A percentile compares a stretch with the other conserved stretches of the same genome.
phyloP scores from a whole-genome alignment of 2,888 invertebrate genomes.

The Ferrisia virgata region DNA sequence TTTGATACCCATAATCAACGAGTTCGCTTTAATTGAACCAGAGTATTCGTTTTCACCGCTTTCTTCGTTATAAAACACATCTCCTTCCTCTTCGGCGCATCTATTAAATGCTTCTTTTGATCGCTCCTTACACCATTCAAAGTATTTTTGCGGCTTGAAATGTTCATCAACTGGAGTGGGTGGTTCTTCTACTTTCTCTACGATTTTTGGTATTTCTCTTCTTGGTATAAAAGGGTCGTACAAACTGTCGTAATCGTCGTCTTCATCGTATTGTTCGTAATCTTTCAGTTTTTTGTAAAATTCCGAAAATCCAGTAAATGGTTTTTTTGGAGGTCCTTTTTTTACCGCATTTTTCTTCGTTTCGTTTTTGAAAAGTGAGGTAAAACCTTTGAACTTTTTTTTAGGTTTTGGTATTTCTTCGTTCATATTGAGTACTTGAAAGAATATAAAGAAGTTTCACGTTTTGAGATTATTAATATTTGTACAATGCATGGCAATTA shows the following conservation, averaged over 20 bases:
- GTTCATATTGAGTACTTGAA: not conserved
- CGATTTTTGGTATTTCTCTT: not conserved
- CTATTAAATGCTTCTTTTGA: not conserved
- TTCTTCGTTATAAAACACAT: not conserved
- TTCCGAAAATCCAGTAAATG: not conserved
- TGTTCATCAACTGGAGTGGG: not conserved
- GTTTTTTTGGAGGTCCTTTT: not conserved
- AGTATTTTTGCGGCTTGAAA: not conserved
- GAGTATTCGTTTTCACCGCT: not conserved
- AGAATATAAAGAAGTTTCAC: not conserved
- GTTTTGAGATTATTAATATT: not conserved
- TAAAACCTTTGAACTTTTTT: slow-evolving; percentile 6
- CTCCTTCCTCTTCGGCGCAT: not conserved
- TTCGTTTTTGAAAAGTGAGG: not conserved
- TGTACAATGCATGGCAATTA: not conserved
- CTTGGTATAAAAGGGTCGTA: not conserved
- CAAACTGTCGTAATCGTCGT: not conserved
- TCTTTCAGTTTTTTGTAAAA: slow-evolving; percentile 16
- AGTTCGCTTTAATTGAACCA: not conserved
- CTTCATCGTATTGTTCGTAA: not conserved
- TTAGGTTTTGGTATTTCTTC: not conserved
- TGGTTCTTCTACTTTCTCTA: not conserved
- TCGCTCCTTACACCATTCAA: not conserved
- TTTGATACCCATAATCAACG: not conserved
- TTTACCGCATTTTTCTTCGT: not conserved